Evolutionary conservation across 2,113 vertebrate species (phyloP).

Genomic region (Mola mola): DNA sequence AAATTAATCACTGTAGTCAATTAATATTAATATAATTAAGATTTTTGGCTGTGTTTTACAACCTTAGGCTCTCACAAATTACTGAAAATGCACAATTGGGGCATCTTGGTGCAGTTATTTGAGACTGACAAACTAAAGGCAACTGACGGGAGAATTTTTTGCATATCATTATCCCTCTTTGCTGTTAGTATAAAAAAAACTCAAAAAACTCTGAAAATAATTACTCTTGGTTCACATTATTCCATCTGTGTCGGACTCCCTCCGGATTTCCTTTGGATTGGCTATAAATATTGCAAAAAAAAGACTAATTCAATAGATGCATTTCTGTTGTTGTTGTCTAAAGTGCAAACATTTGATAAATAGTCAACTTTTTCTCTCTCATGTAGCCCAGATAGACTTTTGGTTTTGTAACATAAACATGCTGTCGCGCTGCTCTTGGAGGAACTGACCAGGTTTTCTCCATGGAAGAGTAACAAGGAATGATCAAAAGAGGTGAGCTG

Average conservation of each 20-base stretch:
- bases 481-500: slow-evolving; percentile 16
- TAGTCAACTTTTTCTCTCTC: neutral
- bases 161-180: too few species aligned
- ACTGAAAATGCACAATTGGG: too few species aligned
- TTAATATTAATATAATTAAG: neutral
- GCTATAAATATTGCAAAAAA: neutral
- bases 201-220: too few species aligned
- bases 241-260: neutral
- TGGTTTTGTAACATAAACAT: neutral
- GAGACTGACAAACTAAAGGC: too few species aligned
- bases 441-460: slow-evolving; percentile 8
- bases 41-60: too few species aligned
- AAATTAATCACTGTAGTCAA: neutral
- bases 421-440: neutral
- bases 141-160: too few species aligned
- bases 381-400: neutral
- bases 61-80: too few species aligned
- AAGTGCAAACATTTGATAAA: neutral
- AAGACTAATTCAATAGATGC: neutral
- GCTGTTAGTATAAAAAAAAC: too few species aligned
- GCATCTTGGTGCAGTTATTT: too few species aligned
- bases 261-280: neutral
- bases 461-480: slow-evolving; percentile 16
- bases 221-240: neutral
- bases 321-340: neutral